Evolutionary conservation across 2,113 vertebrate genomes (phyloP).

Genomic region (Papio anubis): DNA sequence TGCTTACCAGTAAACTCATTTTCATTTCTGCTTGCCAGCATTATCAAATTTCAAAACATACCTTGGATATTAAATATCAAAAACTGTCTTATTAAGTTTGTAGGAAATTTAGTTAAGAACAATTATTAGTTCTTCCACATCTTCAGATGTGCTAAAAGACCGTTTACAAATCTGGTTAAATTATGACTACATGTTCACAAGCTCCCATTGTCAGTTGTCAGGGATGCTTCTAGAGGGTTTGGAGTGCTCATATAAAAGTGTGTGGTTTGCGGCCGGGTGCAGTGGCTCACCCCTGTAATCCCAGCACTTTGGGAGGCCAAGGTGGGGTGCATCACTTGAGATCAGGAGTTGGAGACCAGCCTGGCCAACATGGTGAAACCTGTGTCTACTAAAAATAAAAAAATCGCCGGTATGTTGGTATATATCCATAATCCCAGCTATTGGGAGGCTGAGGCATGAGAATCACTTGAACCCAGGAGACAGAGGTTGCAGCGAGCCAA

Average conservation of each 20-base stretch:
- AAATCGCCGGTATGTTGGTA: too few species aligned
- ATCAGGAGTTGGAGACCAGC: too few species aligned
- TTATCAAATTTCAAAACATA: slow-evolving; percentile 46
- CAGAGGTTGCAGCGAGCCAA: too few species aligned
- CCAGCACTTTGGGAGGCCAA: too few species aligned
- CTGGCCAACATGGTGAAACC: too few species aligned
- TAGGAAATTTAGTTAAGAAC: slow-evolving; percentile 14
- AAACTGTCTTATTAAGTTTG: background rate
- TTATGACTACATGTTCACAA: background rate
- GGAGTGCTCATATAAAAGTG: background rate
- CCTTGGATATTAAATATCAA: background rate
- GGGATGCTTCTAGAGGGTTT: background rate
- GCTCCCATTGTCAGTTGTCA: background rate
- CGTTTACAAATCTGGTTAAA: background rate
- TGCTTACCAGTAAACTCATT: background rate
- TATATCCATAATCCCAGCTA: too few species aligned
- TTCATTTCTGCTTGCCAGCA: background rate
- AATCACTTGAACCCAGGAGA: too few species aligned
- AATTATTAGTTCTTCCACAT: background rate
- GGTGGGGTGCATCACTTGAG: too few species aligned
- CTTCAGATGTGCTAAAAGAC: slow-evolving; percentile 8
- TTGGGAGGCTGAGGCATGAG: too few species aligned
- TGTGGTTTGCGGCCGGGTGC: background rate
- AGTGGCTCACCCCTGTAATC: too few species aligned
- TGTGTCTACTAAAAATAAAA: too few species aligned